Evolutionary conservation across 2,797 vertebrate genomes (phyloP).

Genomic region (Schizopygopsis malacanthus): DNA sequence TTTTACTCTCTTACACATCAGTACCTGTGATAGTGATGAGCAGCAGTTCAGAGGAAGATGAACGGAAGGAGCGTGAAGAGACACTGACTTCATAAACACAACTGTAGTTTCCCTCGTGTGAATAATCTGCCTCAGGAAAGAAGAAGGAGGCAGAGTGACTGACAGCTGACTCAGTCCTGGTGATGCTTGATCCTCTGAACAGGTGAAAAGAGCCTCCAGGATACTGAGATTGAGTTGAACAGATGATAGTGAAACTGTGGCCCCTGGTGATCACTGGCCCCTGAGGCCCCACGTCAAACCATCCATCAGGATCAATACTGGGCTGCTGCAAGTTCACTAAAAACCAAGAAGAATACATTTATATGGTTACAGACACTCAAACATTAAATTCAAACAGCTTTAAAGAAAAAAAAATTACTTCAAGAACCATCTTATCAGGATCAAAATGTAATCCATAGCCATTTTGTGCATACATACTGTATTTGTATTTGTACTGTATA

Average conservation of each 20-base stretch:
- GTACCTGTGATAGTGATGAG: neutral
- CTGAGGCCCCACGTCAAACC: constrained; percentile 67
- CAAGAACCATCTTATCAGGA: neutral
- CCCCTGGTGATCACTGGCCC: constrained; percentile 67
- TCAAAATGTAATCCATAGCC: neutral
- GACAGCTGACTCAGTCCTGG: constrained; percentile 48
- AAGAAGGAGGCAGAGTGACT: constrained; percentile 70
- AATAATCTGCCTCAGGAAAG: constrained; percentile 62
- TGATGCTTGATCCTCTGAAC: constrained; percentile 49
- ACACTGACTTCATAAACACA: constrained; percentile 72
- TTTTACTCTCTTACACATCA: neutral
- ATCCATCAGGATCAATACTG: constrained; percentile 66
- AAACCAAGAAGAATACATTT: constrained; percentile 33
- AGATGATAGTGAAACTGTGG: constrained; percentile 70
- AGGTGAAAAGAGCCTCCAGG: constrained; percentile 69
- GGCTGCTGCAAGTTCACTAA: constrained; percentile 72
- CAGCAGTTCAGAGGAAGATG: constrained; percentile 39
- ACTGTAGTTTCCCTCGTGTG: constrained; percentile 69
- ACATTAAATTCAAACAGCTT: neutral
- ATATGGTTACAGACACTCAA: neutral
- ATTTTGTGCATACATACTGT: no score
- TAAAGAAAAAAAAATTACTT: neutral
- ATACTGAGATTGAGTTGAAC: constrained; percentile 68
- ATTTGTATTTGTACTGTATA: no score
- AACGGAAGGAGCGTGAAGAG: constrained; percentile 66